Conservation (phyloP, 2,888 invertebrate genomes). For the Metopia argyrocephala region DNA sequence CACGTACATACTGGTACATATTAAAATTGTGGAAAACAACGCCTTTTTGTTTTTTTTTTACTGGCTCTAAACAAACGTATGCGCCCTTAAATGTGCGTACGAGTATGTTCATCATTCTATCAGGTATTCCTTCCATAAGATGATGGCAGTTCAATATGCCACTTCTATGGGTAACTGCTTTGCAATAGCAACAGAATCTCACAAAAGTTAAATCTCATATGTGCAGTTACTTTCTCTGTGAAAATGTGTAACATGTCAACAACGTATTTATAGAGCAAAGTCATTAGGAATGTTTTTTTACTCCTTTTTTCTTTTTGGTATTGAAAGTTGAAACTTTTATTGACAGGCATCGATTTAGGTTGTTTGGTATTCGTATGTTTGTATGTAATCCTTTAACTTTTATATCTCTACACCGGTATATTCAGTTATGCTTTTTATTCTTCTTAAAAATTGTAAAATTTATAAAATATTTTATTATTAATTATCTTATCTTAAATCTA, state of each 20-base stretch:
- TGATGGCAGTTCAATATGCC: neutral
- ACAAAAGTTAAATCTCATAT: neutral
- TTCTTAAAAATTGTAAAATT: no score
- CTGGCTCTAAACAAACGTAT: neutral
- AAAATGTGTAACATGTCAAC: slow-evolving; percentile 31
- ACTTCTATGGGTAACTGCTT: neutral
- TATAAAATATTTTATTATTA: no score
- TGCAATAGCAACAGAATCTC: slow-evolving; percentile 6
- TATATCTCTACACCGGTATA: no score
- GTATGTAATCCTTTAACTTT: slow-evolving; percentile 14
- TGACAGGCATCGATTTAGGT: slow-evolving; percentile 49
- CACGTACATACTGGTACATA: neutral
- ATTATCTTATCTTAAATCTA: no score
- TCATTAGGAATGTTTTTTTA: slow-evolving; percentile 41
- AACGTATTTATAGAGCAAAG: slow-evolving; percentile 42
- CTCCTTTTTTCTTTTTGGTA: slow-evolving; percentile 10
- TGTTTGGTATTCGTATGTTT: no score
- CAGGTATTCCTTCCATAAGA: neutral
- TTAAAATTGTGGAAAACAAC: neutral
- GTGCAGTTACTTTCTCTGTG: slow-evolving; percentile 55
- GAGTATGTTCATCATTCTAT: neutral
- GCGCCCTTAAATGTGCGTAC: neutral
- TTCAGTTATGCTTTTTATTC: no score
- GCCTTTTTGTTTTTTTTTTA: neutral
- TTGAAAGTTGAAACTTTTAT: slow-evolving; percentile 11